These are phyloP conservation scores for Cephalotes varians DNA, from an alignment of 2,888 invertebrate species.

Conservation along the genomic window DNA sequence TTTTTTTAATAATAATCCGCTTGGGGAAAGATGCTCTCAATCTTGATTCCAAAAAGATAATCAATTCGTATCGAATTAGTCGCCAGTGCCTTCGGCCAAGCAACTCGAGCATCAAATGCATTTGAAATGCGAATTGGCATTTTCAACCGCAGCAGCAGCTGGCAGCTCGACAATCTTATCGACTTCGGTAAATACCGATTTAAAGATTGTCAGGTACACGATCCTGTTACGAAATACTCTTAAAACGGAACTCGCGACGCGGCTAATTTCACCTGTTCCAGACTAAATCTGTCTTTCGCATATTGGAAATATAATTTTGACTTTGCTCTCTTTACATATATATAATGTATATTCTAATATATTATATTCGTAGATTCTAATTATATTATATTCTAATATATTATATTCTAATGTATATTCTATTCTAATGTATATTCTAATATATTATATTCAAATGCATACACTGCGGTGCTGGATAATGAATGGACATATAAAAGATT, in stretches of 20 bases:
- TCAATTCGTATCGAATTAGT: not conserved
- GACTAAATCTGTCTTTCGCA: slow-evolving; percentile 19
- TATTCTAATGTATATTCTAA: too few species aligned
- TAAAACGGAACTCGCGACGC: slow-evolving; percentile 5
- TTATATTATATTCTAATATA: too few species aligned
- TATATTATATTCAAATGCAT: not conserved
- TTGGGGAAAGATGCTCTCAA: not conserved
- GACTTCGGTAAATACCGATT: slow-evolving; percentile 46
- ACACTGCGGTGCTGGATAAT: not conserved
- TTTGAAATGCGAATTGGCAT: slow-evolving; percentile 42
- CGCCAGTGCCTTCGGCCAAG: not conserved
- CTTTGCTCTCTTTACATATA: not conserved
- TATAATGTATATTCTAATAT: not conserved
- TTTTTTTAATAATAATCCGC: not conserved
- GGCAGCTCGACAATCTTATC: slow-evolving; percentile 47
- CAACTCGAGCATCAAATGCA: slow-evolving; percentile 39
- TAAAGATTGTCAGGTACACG: slow-evolving; percentile 55
- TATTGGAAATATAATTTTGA: not conserved
- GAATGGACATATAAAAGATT: not conserved
- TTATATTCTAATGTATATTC: too few species aligned
- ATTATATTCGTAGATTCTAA: not conserved
- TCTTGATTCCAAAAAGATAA: not conserved
- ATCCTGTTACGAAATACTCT: slow-evolving; percentile 38
- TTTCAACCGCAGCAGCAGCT: slow-evolving; percentile 31
- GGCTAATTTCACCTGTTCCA: slow-evolving; percentile 22